Conservation (phyloP, 2,113 vertebrate genomes). For the Pseudopodoces humilis region DNA sequence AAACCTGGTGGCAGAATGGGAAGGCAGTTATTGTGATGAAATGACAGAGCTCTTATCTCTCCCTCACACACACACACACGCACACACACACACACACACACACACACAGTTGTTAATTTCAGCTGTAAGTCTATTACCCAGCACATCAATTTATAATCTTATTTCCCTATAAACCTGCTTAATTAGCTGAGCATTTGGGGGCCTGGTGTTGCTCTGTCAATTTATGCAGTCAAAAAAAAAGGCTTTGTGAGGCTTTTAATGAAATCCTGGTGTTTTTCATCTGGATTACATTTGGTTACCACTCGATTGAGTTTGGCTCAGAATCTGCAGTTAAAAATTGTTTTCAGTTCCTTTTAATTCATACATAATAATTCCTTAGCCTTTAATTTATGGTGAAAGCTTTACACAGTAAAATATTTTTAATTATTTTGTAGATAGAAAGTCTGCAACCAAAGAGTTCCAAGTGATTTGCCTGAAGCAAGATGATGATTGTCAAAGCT, state of each 20-base stretch:
- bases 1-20: not conserved
- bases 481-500: constrained; percentile 2
- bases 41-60: not conserved
- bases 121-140: not conserved
- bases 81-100: not conserved
- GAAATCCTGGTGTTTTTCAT: not conserved
- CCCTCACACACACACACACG: not conserved
- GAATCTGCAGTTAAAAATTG: not conserved
- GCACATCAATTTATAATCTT: not conserved
- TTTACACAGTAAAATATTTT: constrained; percentile 3
- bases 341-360: not conserved
- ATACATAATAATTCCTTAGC: not conserved
- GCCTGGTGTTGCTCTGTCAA: not conserved
- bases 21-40: not conserved
- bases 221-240: not conserved
- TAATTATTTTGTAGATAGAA: not conserved
- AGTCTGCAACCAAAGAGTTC: not conserved
- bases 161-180: not conserved
- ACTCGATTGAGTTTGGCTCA: not conserved
- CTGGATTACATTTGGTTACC: not conserved
- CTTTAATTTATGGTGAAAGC: not conserved
- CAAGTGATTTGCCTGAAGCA: constrained; percentile 34
- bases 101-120: not conserved
- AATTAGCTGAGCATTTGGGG: not conserved
- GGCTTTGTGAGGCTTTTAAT: not conserved